Base-by-base conservation (phyloP, 2,113 vertebrate genomes). In the Myotis brandtii region DNA sequence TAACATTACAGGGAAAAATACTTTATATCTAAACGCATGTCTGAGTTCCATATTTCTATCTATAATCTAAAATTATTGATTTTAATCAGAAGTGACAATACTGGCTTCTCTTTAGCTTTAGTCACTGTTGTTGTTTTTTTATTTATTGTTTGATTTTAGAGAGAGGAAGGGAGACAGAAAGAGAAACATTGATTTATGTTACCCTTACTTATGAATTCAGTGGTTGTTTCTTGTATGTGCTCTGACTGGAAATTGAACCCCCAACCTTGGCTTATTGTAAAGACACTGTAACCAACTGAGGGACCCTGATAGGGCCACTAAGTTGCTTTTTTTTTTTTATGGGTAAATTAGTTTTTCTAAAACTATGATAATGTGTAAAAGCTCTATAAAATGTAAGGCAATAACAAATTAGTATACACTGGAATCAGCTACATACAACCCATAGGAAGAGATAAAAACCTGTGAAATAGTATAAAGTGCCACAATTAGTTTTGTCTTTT, bases 51-150 rank as follows among this genome's bases (percentile, higher is more conserved):
- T 30, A 89, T 40, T 80, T 75, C 30, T 79, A 69, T 7, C 32
- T 54, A 85, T 10, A 86, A 72, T 85, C 23, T 82, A 89, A 85
- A 96, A 54, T 66, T 80, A 85, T 27, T 72, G 30, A 80, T 64
- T 80, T 92, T 73, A 94, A 59, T 83, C n/a, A 86, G 40, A 91
- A 92, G 23, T 86, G 37, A 75, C 50, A 92, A 46, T 62, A 83
- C 12, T 67, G 30, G 67, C 54, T 88, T 80, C 62, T 88, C 50
- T 89, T 72, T 85, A 90, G 67, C 34, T 92, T 62, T 86, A 77
- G 25, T 92, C 32, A 69, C 56, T 76, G 8, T 59, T 59, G n/a
- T n/a, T n/a, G n/a, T 23, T 9, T 27, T 62, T 27, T 64, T 64
- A 64, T 64, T 27, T 64, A 62, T 62, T 27, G 23, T 25, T 56